Percentiles rank a stretch among this genome's conserved stretches.
These are phyloP conservation scores for Oceanodroma leucorhoa DNA, from an alignment of 2,797 vertebrate species.

Conservation along the genomic window DNA sequence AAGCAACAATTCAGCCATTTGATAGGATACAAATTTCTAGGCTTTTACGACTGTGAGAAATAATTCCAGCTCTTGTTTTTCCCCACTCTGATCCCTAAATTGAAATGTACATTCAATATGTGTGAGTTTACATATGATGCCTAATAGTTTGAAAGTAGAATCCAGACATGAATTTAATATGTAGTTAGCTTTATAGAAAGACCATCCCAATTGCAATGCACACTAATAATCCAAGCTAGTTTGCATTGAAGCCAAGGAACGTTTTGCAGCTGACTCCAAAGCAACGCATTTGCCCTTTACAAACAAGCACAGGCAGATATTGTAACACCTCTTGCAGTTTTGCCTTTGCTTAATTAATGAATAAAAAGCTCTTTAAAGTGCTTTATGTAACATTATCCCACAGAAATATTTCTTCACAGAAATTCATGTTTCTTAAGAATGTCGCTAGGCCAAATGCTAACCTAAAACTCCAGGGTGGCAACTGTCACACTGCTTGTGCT, in stretches of 20 bases:
- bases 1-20: background rate
- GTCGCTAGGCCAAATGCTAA: background rate
- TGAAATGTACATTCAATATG: background rate
- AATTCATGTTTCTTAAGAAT: background rate
- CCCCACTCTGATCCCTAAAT: background rate
- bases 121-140: fast-evolving
- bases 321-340: background rate
- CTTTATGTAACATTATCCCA: background rate
- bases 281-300: background rate
- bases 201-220: background rate
- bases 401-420: background rate
- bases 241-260: background rate
- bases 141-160: background rate
- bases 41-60: background rate
- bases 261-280: background rate
- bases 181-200: background rate
- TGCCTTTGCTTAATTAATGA: background rate
- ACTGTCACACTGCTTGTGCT: background rate
- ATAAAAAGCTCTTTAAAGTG: background rate
- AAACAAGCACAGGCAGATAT: background rate
- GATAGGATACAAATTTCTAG: background rate
- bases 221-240: background rate
- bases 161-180: background rate
- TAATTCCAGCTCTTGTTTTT: background rate
- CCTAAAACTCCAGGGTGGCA: background rate